Percentiles rank a stretch among this genome's conserved stretches.
phyloP scores from a whole-genome alignment of 2,888 invertebrate species.

The Coenonympha arcania region DNA sequence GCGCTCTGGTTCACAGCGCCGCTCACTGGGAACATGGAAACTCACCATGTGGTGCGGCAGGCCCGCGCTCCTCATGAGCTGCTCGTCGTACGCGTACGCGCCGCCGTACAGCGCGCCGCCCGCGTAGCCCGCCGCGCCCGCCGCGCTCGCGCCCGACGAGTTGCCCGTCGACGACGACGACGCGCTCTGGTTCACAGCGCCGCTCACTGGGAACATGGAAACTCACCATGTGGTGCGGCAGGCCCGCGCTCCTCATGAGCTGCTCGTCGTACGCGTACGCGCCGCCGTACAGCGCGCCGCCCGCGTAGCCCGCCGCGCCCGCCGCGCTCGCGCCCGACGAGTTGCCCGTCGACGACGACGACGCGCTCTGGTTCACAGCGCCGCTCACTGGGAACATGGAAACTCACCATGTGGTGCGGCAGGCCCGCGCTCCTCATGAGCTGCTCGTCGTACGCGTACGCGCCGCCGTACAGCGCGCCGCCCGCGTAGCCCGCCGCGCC shows the following conservation, averaged over 20 bases:
- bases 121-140: constrained; percentile 53
- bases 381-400: too few species aligned
- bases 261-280: too few species aligned
- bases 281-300: too few species aligned
- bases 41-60: constrained; percentile 86
- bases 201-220: constrained; percentile 20
- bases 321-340: too few species aligned
- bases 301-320: too few species aligned
- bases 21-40: constrained; percentile 18
- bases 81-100: constrained; percentile 82
- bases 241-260: too few species aligned
- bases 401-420: constrained; percentile 84
- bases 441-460: constrained; percentile 84
- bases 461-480: constrained; percentile 79
- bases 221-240: too few species aligned
- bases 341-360: too few species aligned
- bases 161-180: constrained; percentile 54
- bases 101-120: constrained; percentile 78
- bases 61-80: constrained; percentile 86
- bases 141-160: constrained; percentile 23
- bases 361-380: too few species aligned
- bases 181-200: constrained; percentile 45
- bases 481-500: constrained; percentile 56
- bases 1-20: constrained; percentile 45
- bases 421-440: constrained; percentile 86